A percentile compares a stretch with the other conserved stretches of the same genome.
Evolutionary conservation across 2,888 invertebrate species (phyloP).

Genomic region (Polyploca ridens): DNA sequence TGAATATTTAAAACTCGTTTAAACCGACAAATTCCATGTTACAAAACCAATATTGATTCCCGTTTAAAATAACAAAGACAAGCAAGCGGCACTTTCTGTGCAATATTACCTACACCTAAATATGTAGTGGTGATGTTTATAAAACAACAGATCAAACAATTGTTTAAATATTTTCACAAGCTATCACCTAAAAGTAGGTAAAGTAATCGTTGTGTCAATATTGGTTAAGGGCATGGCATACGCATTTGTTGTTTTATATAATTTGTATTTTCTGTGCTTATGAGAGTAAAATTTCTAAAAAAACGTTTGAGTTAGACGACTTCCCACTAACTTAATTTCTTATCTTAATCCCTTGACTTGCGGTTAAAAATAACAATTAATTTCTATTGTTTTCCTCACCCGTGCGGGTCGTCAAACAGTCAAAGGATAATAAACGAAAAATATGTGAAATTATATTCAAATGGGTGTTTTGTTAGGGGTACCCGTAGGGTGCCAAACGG

Average conservation of each 20-base stretch:
- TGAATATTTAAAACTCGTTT: background rate
- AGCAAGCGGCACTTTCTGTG: background rate
- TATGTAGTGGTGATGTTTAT: background rate
- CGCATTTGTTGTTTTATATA: background rate
- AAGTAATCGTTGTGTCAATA: background rate
- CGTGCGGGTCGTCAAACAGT: no score
- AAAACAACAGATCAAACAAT: background rate
- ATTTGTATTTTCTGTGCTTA: background rate
- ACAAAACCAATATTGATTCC: background rate
- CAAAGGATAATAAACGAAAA: no score
- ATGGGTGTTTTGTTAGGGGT: no score
- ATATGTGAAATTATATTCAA: no score
- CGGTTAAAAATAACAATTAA: no score
- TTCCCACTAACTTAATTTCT: no score
- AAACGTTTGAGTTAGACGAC: no score
- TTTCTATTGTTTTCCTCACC: no score
- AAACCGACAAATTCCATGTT: background rate
- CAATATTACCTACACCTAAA: background rate
- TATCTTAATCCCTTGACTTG: no score
- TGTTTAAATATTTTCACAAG: background rate
- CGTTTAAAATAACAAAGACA: background rate
- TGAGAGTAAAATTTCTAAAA: background rate
- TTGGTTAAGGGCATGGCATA: background rate
- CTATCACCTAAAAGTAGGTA: background rate
- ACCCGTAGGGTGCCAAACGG: no score